Evolutionary conservation across 2,797 vertebrate species (phyloP).

Genomic region (Lutjanus argentimaculatus): DNA sequence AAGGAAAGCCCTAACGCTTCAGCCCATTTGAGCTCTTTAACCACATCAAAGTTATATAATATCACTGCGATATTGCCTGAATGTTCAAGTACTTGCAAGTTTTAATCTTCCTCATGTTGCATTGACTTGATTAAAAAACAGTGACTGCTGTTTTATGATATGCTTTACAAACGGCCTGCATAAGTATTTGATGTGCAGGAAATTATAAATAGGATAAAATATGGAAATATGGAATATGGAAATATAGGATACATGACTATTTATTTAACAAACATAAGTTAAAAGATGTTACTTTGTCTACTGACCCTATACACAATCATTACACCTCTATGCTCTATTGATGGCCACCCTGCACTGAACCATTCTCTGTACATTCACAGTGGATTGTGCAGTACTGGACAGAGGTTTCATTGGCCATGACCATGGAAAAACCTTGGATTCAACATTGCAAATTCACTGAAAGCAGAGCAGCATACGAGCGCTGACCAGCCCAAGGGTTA

Average conservation of each 20-base stretch:
- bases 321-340: constrained; percentile 10
- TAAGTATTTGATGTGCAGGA: neutral
- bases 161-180: neutral
- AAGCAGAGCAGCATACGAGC: constrained; percentile 58
- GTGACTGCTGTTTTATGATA: neutral
- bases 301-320: neutral
- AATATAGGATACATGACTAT: too few species aligned
- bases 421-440: constrained; percentile 70
- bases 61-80: too few species aligned
- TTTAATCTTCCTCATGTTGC: neutral
- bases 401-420: constrained; percentile 48
- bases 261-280: neutral
- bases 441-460: constrained; percentile 65
- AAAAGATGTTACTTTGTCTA: neutral
- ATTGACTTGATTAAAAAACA: neutral
- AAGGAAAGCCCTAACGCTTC: neutral
- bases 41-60: neutral
- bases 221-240: too few species aligned
- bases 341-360: constrained; percentile 23
- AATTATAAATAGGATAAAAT: neutral
- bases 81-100: neutral
- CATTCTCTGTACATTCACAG: constrained; percentile 28
- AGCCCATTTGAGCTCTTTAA: neutral
- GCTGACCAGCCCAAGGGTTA: constrained; percentile 64
- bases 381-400: constrained; percentile 19